These are phyloP conservation scores for Antennarius striatus DNA, from an alignment of 2,113 vertebrate genomes.

Conservation along the genomic window DNA sequence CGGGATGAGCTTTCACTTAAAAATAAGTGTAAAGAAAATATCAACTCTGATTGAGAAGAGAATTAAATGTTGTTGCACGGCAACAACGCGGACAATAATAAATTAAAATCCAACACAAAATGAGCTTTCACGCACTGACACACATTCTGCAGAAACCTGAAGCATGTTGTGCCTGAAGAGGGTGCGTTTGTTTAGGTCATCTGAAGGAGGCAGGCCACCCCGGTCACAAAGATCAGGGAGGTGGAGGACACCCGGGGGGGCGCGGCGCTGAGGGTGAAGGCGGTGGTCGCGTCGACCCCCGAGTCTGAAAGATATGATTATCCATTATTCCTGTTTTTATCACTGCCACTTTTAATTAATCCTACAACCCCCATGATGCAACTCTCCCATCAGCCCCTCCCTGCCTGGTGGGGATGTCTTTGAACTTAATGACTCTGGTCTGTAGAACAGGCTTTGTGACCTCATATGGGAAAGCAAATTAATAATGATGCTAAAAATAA, in stretches of 20 bases:
- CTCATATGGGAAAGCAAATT: not conserved
- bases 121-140: no score
- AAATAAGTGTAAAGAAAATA: not conserved
- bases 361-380: not conserved
- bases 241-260: not conserved
- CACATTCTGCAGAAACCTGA: no score
- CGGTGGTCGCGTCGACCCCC: constrained; percentile 3
- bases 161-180: no score
- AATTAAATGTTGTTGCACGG: not conserved
- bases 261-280: constrained; percentile 41
- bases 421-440: no score
- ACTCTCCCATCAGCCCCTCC: no score
- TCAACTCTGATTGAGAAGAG: not conserved
- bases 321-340: no score
- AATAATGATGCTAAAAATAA: no score
- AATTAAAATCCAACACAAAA: not conserved
- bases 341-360: no score
- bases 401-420: no score
- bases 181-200: not conserved
- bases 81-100: not conserved
- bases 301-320: constrained; percentile 36
- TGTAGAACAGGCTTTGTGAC: not conserved
- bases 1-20: not conserved
- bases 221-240: not conserved
- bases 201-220: constrained; percentile 18